Base-by-base conservation (phyloP, 2,888 invertebrate genomes). In the Thumatha senex region DNA sequence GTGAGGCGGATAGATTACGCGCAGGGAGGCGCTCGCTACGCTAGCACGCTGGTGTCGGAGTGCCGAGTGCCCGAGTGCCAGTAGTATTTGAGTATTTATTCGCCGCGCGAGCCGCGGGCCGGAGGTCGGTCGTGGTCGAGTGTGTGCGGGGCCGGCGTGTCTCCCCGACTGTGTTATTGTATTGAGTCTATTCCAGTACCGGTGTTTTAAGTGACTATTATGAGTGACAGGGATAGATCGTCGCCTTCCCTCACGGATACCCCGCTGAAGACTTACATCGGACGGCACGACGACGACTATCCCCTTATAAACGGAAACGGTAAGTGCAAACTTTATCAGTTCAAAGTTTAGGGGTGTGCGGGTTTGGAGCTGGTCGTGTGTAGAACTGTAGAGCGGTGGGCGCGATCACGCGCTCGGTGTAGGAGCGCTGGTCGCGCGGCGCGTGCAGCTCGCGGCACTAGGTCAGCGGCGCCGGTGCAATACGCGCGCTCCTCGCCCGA, bases 161-260 rank as follows among this genome's bases (percentile, higher is more conserved):
- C 74, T 74, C 82, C 82, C 83, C 84, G 83, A 76, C 70, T 67
- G 81, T 86, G 82, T 83, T 80, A 78, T 85, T 75, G 72, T 81
- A 75, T 77, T 72, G 70, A 69, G 64, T 77, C 74, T 72, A 38
- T 51, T 61, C 75, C 80, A 78, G 83, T 84, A 61, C 75, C 80
- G 78, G 83, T 84, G 87, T 79, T 80, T 58, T 77, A 84, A 88
- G 90, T 90, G 90, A 93, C 93, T 94, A 95, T 94, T 93, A 96
- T 96, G 96, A 96, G 96, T 93, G 96, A 96, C 94, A 96, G 96
- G 94, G 96, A 96, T 94, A 95, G 96, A 93, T 95, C 94, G 92
- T 96, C 96, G 93, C 96, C 96, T 90, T 96, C 95, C 93, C 94
- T 96, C 90, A 94, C 96, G 93, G 96, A 96, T 94, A 95, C 95